phyloP scores from a whole-genome alignment of 2,113 vertebrate species.

The Anser cygnoides region DNA sequence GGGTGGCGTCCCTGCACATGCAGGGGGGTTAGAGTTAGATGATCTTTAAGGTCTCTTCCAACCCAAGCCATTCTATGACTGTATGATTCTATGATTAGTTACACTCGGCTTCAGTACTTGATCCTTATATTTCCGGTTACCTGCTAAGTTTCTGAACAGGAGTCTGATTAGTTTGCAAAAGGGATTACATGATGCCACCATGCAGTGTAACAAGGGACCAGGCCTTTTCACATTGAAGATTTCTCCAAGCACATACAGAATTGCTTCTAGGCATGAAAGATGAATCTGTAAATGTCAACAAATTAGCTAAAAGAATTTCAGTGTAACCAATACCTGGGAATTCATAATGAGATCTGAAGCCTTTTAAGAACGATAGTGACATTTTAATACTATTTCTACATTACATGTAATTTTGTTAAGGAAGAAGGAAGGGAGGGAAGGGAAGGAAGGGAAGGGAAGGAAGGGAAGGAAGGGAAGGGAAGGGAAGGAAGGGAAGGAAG shows the following conservation, averaged over 20 bases:
- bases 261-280: background rate
- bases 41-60: no score
- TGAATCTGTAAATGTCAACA: background rate
- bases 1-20: no score
- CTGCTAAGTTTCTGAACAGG: background rate
- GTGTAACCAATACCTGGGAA: background rate
- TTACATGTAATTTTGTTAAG: background rate
- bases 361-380: background rate
- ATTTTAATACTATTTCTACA: background rate
- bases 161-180: background rate
- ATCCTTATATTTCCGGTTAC: background rate
- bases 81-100: background rate
- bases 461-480: no score
- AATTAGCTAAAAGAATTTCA: background rate
- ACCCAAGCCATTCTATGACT: no score
- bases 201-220: accelerated
- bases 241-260: background rate
- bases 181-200: background rate
- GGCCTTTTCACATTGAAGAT: background rate
- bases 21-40: no score
- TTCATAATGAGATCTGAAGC: background rate
- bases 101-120: background rate
- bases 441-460: no score
- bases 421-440: background rate
- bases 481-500: no score